Evolutionary conservation across 2,797 vertebrate species (phyloP), one percentile per base, ranked within the genome.

Genomic region (Dromococcyx pavoninus): DNA sequence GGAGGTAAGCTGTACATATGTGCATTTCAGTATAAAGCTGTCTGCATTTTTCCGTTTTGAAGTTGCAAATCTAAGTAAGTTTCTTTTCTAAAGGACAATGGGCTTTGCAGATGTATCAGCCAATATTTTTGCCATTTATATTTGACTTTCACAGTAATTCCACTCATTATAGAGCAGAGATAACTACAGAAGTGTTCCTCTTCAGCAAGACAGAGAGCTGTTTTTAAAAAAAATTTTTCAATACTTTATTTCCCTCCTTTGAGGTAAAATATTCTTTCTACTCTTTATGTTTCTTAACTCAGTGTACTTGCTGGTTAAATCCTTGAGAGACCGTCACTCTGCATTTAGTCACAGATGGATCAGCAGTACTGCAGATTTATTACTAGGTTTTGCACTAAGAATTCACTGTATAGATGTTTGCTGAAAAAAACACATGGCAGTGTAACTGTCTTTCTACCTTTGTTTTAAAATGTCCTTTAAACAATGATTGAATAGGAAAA

Each of bases 251-350:
- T 62, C 19, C 39, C 15, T 88, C 46, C 35, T 88, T 88, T 85
- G 53, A 81, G 57, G 90, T 39, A 93, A 95, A 93, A 93, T 95
- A 91, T 37, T 95, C 32, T 94, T 96, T 93, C 74, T 80, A 19
- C 62, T 85, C 30, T 85, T 77, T 43, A 35, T 91, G 30, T 89
- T 88, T 58, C 79, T 96, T 95, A 94, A 93, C 91, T 93, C 81
- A 62, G 19, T 75, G 11, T 90, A 62, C 53, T 25, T 72, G 58
- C 44, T 37, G 61, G 73, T 95, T 22, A 86, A 91, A 92, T 92
- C 28, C 53, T 89, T 75, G 54, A 84, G 41, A 82, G 57, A 54
- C 43, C 72, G 70, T 78, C 91, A n/a, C 16, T 78, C 62, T 56
- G 32, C 70, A n/a, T 86, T 95, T 90, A 80, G 51, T 80, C 32